Evolutionary conservation across 2,113 vertebrate genomes (phyloP).

Genomic region (Melanocharis versteri): DNA sequence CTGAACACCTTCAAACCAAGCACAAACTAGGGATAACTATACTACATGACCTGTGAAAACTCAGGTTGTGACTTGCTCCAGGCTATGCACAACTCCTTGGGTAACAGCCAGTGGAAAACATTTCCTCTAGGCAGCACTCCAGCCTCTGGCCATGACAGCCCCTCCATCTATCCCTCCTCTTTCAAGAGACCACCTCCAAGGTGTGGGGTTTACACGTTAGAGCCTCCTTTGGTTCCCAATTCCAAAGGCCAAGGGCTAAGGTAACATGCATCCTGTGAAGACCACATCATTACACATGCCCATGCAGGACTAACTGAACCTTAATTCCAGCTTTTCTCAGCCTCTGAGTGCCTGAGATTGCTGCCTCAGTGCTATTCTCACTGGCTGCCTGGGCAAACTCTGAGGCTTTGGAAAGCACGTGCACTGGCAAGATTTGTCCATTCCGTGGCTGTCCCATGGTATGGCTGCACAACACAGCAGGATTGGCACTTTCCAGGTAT

Average conservation of each 20-base stretch:
- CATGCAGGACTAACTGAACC: background rate
- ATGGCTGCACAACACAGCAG: background rate
- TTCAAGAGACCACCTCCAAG: background rate
- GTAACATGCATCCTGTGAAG: background rate
- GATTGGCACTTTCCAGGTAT: background rate
- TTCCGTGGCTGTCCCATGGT: background rate
- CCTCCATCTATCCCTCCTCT: background rate
- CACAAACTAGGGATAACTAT: background rate
- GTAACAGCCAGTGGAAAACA: background rate
- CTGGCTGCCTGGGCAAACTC: background rate
- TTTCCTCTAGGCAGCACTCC: background rate
- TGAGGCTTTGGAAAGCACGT: background rate
- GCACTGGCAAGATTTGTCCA: background rate
- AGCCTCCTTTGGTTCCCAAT: background rate
- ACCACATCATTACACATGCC: accelerated
- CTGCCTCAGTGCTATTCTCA: background rate
- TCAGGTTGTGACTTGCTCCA: background rate
- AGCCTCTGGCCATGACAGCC: too few species aligned
- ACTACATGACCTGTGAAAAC: background rate
- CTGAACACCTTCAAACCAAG: background rate
- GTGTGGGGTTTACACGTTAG: background rate
- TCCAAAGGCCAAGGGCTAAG: background rate
- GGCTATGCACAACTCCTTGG: background rate
- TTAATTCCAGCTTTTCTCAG: background rate
- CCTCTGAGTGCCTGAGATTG: background rate